Conservation (phyloP, 2,797 vertebrate species). For the Trichosurus vulpecula region DNA sequence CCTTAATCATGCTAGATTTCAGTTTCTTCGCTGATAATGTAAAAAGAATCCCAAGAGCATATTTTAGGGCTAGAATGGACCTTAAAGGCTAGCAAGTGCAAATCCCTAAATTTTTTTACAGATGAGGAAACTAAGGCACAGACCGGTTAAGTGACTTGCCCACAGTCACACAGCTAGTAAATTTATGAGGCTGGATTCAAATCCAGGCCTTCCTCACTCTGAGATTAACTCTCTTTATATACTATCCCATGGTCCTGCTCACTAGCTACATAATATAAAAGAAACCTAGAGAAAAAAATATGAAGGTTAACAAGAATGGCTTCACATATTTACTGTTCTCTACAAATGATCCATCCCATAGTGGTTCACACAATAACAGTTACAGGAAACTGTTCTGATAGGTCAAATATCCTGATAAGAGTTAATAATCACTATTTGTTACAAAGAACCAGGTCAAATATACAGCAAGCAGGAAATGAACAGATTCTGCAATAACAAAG, state of each 20-base stretch:
- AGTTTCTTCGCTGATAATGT: not conserved
- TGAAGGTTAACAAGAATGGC: not conserved
- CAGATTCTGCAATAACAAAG: not conserved
- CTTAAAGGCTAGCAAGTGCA: not conserved
- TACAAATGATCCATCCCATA: conserved; percentile 3
- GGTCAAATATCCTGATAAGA: conserved; percentile 48
- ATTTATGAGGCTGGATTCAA: not conserved
- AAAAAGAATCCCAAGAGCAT: not conserved
- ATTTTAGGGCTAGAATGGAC: not conserved
- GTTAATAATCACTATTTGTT: conserved; percentile 28
- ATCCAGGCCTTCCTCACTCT: not conserved
- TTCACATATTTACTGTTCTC: not conserved
- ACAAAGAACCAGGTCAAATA: conserved; percentile 8
- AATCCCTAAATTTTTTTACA: not conserved
- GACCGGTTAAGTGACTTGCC: not conserved
- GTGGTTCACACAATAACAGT: not conserved
- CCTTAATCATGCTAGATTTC: not conserved
- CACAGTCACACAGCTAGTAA: not conserved
- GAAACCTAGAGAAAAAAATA: not conserved
- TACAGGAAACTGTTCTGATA: conserved; percentile 47
- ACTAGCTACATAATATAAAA: not conserved
- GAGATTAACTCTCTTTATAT: not conserved
- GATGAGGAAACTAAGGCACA: not conserved
- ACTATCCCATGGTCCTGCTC: not conserved
- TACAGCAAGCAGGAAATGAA: conserved; percentile 26